Evolutionary conservation across 2,797 vertebrate genomes (phyloP), one percentile per base, ranked within the genome.

Genomic region (Girardinus metallicus): DNA sequence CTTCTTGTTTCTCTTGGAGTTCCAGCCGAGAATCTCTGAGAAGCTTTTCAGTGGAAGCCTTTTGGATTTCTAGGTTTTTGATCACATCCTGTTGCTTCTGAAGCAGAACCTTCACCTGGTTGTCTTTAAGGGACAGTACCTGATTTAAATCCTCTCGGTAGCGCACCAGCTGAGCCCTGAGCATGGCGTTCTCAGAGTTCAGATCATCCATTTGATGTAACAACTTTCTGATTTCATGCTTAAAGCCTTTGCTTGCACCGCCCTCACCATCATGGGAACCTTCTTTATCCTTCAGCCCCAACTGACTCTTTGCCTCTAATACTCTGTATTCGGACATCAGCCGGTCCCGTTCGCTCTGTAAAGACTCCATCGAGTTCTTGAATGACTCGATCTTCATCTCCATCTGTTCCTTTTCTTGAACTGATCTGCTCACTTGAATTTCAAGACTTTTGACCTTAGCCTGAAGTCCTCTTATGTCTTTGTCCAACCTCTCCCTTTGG

Each of bases 181-280:
- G 95, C 97, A 97, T 96, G 0, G 97, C 97, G 0, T 97, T 98
- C 92, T 98, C 97, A 3, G 97, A 97, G 89, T 98, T 97, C 8
- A 98, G 95, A 88, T 98, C 97, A 60, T 98, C 97, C 91, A 96
- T 95, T 85, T 96, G 96, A 87, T 97, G 95, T 8, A 97, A 81
- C 15, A 97, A 86, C 2, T 93, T 90, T 75, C 95, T 94, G 36
- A 97, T 87, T 57, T 98, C 96, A 71, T 96, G 92, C 87, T 97
- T 97, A n/a, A 97, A 88, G 79, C 93, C 93, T 83, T 90, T 95
- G 73, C 83, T 93, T 82, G 96, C 93, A 29, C 89, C 93, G 0
- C 88, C 90, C 66, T 85, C 94, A 8, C 93, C 94, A 43, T 94
- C 87, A 2, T 94, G 29, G 7, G 95, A 93, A 34, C 78, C 89